A percentile compares a stretch with the other conserved stretches of the same genome.
Evolutionary conservation across 1,140 invertebrate genomes (phyloP).

Genomic region (Diabrotica undecimpunctata): DNA sequence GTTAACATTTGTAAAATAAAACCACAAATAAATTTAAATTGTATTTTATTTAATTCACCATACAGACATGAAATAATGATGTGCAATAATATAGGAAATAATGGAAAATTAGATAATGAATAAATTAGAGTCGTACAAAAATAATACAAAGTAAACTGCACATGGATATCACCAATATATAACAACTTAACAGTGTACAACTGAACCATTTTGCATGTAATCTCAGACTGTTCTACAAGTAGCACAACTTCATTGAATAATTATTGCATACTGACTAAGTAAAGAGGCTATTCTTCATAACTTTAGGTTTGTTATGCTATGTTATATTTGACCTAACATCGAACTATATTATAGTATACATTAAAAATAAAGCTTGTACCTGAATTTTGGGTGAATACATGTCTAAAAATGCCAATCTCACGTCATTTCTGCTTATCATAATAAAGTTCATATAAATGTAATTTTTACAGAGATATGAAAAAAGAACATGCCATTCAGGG

Average conservation of each 20-base stretch:
- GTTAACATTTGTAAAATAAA: neutral
- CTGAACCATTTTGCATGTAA: slow-evolving; percentile 36
- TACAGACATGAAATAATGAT: slow-evolving; percentile 46
- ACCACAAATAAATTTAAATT: slow-evolving; percentile 6
- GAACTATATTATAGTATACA: slow-evolving; percentile 45
- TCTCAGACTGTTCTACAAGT: slow-evolving; percentile 42
- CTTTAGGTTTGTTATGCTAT: slow-evolving; percentile 42
- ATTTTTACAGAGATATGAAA: slow-evolving; percentile 47
- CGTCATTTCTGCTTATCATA: slow-evolving; percentile 39
- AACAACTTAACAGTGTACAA: slow-evolving; percentile 35
- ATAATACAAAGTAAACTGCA: slow-evolving; percentile 36
- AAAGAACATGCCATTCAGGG: slow-evolving; percentile 48
- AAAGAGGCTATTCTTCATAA: slow-evolving; percentile 42
- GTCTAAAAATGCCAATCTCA: slow-evolving; percentile 42
- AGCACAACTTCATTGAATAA: slow-evolving; percentile 45
- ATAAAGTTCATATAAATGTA: slow-evolving; percentile 38
- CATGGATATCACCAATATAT: slow-evolving; percentile 29
- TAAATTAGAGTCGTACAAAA: slow-evolving; percentile 17
- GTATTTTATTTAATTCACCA: slow-evolving; percentile 42
- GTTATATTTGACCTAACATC: slow-evolving; percentile 48
- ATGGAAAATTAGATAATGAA: slow-evolving; percentile 18
- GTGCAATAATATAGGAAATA: slow-evolving; percentile 37
- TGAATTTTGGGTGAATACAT: slow-evolving; percentile 42
- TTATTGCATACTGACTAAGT: slow-evolving; percentile 42
- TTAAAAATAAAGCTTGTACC: slow-evolving; percentile 48